A percentile compares a stretch with the other conserved stretches of the same genome.
These are phyloP conservation scores for Buceros bicornis DNA, from an alignment of 2,797 vertebrate species.

Conservation along the genomic window DNA sequence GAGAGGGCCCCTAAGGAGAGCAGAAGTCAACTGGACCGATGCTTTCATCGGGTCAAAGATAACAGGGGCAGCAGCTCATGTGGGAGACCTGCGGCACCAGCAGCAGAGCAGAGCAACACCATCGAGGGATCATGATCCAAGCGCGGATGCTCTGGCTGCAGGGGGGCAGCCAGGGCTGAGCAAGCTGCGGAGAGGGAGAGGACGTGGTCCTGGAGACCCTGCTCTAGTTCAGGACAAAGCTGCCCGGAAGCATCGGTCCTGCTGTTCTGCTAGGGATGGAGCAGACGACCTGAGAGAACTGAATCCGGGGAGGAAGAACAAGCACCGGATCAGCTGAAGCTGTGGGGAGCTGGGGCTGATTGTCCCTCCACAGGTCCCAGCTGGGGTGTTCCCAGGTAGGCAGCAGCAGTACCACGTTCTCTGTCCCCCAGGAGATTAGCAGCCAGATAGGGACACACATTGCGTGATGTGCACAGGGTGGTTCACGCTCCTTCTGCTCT, in stretches of 20 bases:
- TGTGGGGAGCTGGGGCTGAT: accelerated
- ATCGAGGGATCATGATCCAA: accelerated
- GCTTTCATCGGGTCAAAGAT: background rate
- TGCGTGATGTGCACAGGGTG: accelerated
- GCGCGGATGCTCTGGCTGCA: background rate
- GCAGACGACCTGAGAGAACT: background rate
- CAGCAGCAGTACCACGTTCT: background rate
- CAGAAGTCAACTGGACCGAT: background rate
- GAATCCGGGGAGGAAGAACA: background rate
- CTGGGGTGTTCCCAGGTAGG: background rate
- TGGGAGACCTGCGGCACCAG: background rate
- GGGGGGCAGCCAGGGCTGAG: background rate
- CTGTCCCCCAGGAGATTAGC: background rate
- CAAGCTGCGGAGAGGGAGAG: background rate
- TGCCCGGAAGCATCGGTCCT: background rate
- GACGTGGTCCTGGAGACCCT: background rate
- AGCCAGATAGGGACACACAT: background rate
- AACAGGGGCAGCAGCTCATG: background rate
- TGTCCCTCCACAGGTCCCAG: background rate
- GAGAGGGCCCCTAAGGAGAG: background rate
- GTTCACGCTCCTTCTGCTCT: background rate
- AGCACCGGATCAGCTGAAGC: background rate
- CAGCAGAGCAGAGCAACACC: background rate
- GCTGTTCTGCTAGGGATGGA: background rate
- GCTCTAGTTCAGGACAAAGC: background rate